Evolutionary conservation across 2,113 vertebrate species (phyloP).

Genomic region (Ranitomeya variabilis): DNA sequence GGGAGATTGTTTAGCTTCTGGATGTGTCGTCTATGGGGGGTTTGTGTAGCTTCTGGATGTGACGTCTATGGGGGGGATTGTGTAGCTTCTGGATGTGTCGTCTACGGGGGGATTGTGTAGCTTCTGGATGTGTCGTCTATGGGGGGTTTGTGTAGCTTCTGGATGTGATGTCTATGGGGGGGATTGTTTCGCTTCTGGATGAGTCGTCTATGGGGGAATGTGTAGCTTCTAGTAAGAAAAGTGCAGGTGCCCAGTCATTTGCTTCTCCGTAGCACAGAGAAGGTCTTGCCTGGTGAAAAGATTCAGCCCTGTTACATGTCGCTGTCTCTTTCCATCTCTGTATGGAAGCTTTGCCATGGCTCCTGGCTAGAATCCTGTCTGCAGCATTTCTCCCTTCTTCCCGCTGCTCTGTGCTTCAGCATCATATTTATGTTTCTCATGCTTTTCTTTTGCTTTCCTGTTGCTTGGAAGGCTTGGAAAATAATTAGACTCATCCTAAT

Average conservation of each 20-base stretch:
- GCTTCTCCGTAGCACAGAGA: constrained; percentile 3
- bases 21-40: no score
- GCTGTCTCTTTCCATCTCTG: constrained; percentile 44
- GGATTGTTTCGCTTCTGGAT: no score
- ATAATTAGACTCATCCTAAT: neutral
- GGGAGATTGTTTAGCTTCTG: no score
- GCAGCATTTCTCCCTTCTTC: constrained; percentile 25
- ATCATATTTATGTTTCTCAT: constrained; percentile 30
- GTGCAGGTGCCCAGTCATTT: constrained; percentile 33
- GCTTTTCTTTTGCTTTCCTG: constrained; percentile 9
- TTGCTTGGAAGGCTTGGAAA: constrained; percentile 2
- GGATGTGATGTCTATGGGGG: neutral
- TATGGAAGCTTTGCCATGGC: constrained; percentile 26
- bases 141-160: no score
- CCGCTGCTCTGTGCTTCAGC: neutral
- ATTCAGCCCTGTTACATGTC: constrained; percentile 48
- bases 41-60: no score
- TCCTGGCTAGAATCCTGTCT: constrained; percentile 45
- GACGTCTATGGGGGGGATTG: no score
- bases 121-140: no score
- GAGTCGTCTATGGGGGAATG: neutral
- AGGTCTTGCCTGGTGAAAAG: constrained; percentile 44
- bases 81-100: no score
- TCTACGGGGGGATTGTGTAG: no score
- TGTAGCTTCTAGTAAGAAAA: constrained; percentile 2